Base-by-base conservation (phyloP, 2,797 vertebrate species). In the Apogon talboti region DNA sequence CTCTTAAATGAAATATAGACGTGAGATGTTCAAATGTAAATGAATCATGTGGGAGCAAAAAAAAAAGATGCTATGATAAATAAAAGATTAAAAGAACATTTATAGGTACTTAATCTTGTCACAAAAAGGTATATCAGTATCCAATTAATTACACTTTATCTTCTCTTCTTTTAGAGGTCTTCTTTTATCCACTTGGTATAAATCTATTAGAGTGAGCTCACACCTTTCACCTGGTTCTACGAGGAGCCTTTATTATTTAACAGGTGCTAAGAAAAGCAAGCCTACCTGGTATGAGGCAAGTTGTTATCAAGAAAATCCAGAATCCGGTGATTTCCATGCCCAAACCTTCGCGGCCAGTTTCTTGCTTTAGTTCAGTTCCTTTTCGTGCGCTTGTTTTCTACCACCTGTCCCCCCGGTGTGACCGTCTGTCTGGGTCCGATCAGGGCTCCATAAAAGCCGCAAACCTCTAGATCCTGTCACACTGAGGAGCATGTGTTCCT, bases 251-350 rank as follows among this genome's bases (percentile, higher is more conserved):
- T 16, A 41, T 30, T 3, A 46, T 13, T 52, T 8, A 30, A 19
- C 49, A 48, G 45, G 38, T 38, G 40, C 10, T 12, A 19, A 50
- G 14, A 41, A n/a, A 13, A 42, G 14, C 13, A 5, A 13, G 5
- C 82, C 61, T 84, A 92, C 91, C 90, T 84, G 81, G 61, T 79
- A 88, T 52, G 60, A 88, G 13, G 69, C 79, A 90, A 60, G 58
- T 66, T 76, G 84, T 84, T 65, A 91, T 86, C 68, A 92, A 73
- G 77, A 92, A 82, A 79, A 89, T 87, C 88, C 88, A 82, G 47
- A 88, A 42, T 81, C 79, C 71, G 48, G 57, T 44, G 61, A 52
- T 77, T 56, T 88, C 91, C 91, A 92, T 92, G 80, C 47, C 89
- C 81, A 53, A 42, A 67, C 60, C 78, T 53, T 46, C 58, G 60